Conservation (phyloP, 2,797 vertebrate genomes). For the Delichon dasypus region DNA sequence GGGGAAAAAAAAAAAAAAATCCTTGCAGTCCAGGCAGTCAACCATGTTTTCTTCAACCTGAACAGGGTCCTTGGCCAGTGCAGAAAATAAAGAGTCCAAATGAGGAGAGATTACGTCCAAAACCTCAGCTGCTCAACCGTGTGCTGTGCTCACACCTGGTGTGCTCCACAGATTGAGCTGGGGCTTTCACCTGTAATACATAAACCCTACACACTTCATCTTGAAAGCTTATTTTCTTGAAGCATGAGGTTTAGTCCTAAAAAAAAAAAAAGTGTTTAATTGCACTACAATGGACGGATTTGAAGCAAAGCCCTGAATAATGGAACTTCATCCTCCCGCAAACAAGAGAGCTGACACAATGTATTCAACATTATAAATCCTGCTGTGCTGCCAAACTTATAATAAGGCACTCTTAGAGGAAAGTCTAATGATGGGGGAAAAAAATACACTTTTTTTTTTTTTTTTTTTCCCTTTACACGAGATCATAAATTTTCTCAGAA, state of each 20-base stretch:
- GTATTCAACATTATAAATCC: slow-evolving; percentile 14
- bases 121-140: neutral
- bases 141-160: neutral
- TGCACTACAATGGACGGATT: slow-evolving; percentile 23
- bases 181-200: neutral
- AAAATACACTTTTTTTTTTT: neutral
- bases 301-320: slow-evolving; percentile 38
- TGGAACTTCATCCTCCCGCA: slow-evolving; percentile 35
- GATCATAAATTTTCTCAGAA: slow-evolving; percentile 4
- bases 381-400: slow-evolving; percentile 11
- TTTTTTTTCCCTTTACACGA: neutral
- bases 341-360: slow-evolving; percentile 40
- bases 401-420: slow-evolving; percentile 16
- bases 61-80: neutral
- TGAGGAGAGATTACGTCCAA: neutral
- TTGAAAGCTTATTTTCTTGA: slow-evolving; percentile 12
- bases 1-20: too few species aligned
- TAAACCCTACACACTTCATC: neutral
- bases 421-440: neutral
- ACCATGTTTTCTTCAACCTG: neutral
- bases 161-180: accelerated
- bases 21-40: neutral
- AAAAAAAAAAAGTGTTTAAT: slow-evolving; percentile 54
- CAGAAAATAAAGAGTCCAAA: neutral
- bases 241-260: neutral